These are phyloP conservation scores for Setophaga coronata DNA, from an alignment of 2,113 vertebrate genomes.

Conservation along the genomic window DNA sequence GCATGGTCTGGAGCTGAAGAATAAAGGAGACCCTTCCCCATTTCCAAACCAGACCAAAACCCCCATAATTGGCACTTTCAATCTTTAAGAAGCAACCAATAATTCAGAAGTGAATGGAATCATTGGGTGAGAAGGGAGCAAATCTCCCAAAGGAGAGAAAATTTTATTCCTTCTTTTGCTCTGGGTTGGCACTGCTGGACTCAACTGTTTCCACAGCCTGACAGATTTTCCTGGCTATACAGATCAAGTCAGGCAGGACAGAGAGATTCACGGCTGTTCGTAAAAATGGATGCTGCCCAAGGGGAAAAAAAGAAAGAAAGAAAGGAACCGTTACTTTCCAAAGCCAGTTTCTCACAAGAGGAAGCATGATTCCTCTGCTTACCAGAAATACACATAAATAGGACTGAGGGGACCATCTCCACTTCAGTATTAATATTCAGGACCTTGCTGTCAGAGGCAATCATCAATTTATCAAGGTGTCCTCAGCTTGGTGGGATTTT, in stretches of 20 bases:
- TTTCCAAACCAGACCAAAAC: conserved; percentile 19
- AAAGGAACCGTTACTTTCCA: not conserved
- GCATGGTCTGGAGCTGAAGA: conserved; percentile 8
- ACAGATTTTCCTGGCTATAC: conserved; percentile 79
- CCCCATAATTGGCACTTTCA: conserved; percentile 18
- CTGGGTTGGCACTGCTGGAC: conserved; percentile 14
- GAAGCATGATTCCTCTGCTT: not conserved
- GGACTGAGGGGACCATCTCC: not conserved
- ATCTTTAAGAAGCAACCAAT: conserved; percentile 62
- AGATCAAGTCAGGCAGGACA: conserved; percentile 92
- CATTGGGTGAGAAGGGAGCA: not conserved
- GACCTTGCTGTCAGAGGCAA: not conserved
- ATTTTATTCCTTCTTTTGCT: not conserved
- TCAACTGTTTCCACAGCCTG: conserved; percentile 73
- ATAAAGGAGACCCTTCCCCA: conserved; percentile 42
- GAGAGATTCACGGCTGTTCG: conserved; percentile 93
- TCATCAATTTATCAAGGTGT: not conserved
- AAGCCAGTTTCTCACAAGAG: not conserved
- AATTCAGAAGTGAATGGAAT: conserved; percentile 64
- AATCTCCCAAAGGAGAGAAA: conserved; percentile 29
- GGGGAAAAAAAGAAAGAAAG: not conserved
- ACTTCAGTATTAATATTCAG: not conserved
- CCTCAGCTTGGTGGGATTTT: not conserved
- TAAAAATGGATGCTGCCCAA: conserved; percentile 94
- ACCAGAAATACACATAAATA: not conserved